Conservation (phyloP, 2,888 invertebrate genomes). For the Beris morrisii region DNA sequence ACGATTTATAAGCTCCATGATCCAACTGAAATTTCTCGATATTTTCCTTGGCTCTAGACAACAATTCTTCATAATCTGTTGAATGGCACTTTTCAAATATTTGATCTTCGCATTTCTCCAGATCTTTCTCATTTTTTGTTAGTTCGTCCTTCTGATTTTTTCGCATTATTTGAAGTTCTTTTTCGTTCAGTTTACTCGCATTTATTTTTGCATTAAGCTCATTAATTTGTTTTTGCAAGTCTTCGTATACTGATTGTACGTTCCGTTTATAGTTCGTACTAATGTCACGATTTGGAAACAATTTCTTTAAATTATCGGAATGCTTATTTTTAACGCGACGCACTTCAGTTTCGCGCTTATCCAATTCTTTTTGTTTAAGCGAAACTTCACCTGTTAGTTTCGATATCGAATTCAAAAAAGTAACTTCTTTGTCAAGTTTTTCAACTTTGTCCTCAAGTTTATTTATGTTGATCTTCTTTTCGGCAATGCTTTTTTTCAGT, state of each 20-base stretch:
- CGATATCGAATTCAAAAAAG: conserved; percentile 51
- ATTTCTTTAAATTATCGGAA: conserved; percentile 63
- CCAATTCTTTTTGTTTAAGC: conserved; percentile 51
- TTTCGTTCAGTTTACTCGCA: conserved; percentile 53
- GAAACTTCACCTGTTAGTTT: conserved; percentile 50
- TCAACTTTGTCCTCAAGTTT: conserved; percentile 63
- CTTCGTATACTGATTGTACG: conserved; percentile 62
- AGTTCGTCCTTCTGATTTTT: conserved; percentile 65
- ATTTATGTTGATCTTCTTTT: conserved; percentile 61
- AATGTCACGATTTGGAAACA: conserved; percentile 67
- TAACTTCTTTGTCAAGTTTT: conserved; percentile 59
- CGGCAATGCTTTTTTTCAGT: conserved; percentile 62
- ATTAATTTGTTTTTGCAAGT: conserved; percentile 61
- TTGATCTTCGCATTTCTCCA: conserved; percentile 62
- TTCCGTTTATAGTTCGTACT: conserved; percentile 62
- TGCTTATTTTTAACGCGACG: conserved; percentile 69
- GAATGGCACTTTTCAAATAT: conserved; percentile 62
- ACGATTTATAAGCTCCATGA: conserved; percentile 50
- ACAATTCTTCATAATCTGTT: conserved; percentile 65
- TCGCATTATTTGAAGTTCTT: conserved; percentile 63
- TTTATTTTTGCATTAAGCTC: conserved; percentile 58
- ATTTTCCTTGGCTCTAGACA: conserved; percentile 64
- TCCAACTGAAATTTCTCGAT: conserved; percentile 70
- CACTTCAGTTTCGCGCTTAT: conserved; percentile 61
- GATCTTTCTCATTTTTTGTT: conserved; percentile 63